Evolutionary conservation across 2,113 vertebrate genomes (phyloP).

Genomic region (Ptychochromis oligacanthus): DNA sequence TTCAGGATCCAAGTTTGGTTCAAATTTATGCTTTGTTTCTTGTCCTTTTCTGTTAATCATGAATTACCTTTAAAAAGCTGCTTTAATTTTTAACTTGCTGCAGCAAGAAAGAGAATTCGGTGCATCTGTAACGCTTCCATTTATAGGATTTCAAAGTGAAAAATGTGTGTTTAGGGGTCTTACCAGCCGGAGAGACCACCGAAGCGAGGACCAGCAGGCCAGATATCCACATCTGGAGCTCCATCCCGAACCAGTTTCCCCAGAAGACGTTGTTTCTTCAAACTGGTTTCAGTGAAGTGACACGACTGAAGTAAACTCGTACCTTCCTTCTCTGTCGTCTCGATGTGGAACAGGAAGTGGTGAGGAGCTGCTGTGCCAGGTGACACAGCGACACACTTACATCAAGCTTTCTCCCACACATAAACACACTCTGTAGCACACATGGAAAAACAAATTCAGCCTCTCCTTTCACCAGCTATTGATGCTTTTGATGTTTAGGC

Average conservation of each 20-base stretch:
- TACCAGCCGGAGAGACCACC: constrained; percentile 52
- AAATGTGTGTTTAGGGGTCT: not conserved
- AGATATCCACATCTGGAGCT: constrained; percentile 8
- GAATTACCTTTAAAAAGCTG: not conserved
- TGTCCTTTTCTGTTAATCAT: not conserved
- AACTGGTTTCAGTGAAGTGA: not conserved
- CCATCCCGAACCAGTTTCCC: constrained; percentile 29
- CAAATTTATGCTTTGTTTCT: not conserved
- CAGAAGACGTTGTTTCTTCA: not conserved
- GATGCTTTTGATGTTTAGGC: not conserved
- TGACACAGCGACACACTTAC: constrained; percentile 27
- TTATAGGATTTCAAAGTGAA: not conserved
- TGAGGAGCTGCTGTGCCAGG: constrained; percentile 54
- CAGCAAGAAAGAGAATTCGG: not conserved
- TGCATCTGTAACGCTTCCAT: not conserved
- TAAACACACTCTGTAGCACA: not conserved
- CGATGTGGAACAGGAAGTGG: constrained; percentile 73
- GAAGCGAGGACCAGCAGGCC: constrained; percentile 44
- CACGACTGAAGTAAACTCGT: not conserved
- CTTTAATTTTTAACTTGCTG: not conserved
- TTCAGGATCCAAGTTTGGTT: not conserved
- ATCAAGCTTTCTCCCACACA: not conserved
- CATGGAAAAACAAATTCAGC: constrained; percentile 1
- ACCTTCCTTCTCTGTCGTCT: not conserved
- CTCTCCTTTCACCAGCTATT: not conserved